Conservation (phyloP, 2,797 vertebrate species). For the Gymnodraco acuticeps region DNA sequence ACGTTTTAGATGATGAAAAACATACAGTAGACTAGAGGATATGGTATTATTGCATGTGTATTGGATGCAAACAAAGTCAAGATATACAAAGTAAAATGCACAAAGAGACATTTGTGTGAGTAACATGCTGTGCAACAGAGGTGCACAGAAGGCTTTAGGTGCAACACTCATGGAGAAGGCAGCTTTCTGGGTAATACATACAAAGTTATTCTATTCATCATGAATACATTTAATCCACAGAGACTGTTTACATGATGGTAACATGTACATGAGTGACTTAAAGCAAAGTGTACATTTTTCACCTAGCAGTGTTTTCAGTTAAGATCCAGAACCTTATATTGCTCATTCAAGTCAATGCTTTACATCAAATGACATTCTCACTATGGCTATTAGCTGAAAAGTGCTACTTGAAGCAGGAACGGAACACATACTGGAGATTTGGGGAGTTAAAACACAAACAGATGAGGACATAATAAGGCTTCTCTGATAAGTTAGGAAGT, state of each 20-base stretch:
- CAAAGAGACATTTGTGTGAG: neutral
- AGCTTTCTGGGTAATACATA: constrained; percentile 40
- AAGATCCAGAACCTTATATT: constrained; percentile 14
- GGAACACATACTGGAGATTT: constrained; percentile 1
- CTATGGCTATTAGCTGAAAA: constrained; percentile 25
- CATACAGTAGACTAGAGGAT: constrained; percentile 14
- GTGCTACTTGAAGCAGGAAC: constrained; percentile 20
- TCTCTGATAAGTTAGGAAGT: constrained; percentile 36
- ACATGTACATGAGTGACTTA: neutral
- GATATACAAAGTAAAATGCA: constrained; percentile 30
- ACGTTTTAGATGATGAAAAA: constrained; percentile 5
- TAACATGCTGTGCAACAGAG: constrained; percentile 22
- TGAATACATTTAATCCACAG: constrained; percentile 37
- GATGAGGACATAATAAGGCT: constrained; percentile 28
- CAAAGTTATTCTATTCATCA: constrained; percentile 26
- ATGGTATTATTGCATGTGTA: constrained; percentile 53
- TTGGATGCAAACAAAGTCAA: constrained; percentile 49
- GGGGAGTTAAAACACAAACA: constrained; percentile 35
- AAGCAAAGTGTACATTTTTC: constrained; percentile 24
- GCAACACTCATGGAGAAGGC: constrained; percentile 21
- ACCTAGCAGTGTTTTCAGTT: neutral
- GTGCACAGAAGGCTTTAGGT: constrained; percentile 15
- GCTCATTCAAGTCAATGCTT: constrained; percentile 18
- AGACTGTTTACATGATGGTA: constrained; percentile 2
- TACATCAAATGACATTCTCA: constrained; percentile 24